Percentiles rank a stretch among this genome's conserved stretches.
Conservation (phyloP, 2,113 vertebrate genomes). For the Ictalurus furcatus region DNA sequence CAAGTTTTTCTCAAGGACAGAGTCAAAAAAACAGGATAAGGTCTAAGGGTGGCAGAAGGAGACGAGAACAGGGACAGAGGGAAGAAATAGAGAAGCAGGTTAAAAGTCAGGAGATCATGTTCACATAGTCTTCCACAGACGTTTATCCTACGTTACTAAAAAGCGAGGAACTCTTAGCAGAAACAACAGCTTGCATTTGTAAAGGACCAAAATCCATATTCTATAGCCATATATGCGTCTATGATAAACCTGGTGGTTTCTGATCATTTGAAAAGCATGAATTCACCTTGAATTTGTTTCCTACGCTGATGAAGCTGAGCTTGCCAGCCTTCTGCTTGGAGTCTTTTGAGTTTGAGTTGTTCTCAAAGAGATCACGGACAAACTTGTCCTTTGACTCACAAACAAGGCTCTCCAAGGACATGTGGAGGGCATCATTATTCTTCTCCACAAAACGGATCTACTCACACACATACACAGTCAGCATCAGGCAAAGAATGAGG, state of each 20-base stretch:
- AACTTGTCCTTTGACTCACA: constrained; percentile 97
- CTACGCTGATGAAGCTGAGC: constrained; percentile 96
- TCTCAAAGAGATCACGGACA: constrained; percentile 91
- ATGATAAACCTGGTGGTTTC: not conserved
- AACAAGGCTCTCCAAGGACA: constrained; percentile 95
- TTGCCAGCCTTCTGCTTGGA: constrained; percentile 96
- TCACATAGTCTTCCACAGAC: constrained; percentile 16
- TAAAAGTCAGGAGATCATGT: constrained; percentile 41
- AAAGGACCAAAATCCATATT: not conserved
- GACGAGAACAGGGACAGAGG: constrained; percentile 59
- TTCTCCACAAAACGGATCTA: constrained; percentile 98
- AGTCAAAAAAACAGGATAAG: constrained; percentile 71
- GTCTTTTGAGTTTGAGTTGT: constrained; percentile 87
- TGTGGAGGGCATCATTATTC: constrained; percentile 98
- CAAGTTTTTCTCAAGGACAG: constrained; percentile 58
- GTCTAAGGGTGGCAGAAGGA: constrained; percentile 64
- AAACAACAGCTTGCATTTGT: not conserved
- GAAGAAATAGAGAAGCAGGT: constrained; percentile 63
- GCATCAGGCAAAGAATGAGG: constrained; percentile 39
- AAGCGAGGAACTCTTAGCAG: not conserved
- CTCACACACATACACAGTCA: constrained; percentile 56
- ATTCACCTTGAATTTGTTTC: constrained; percentile 98
- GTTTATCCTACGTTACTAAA: constrained; percentile 1
- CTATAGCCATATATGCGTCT: not conserved
- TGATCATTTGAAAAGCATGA: not conserved